These are phyloP conservation scores for Thrips palmi DNA, from an alignment of 1,140 invertebrate genomes.

Conservation along the genomic window DNA sequence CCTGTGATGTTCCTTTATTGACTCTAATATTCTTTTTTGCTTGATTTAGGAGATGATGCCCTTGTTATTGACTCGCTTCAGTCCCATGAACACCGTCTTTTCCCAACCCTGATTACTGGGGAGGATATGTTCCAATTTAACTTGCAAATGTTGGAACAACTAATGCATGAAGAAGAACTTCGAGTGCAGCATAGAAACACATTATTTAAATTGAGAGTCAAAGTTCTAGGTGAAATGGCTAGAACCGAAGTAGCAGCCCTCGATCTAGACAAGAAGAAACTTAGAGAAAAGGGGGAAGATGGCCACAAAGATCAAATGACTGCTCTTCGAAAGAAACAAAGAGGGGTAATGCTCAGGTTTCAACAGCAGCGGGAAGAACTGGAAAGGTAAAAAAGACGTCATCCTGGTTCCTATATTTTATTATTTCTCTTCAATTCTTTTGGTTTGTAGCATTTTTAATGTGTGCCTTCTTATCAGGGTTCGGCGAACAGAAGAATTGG, in stretches of 20 bases:
- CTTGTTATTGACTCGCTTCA: too few relatives aligned
- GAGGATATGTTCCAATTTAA: too few relatives aligned
- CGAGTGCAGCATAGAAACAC: slow-evolving; percentile 8
- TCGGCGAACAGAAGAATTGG: slow-evolving; percentile 2
- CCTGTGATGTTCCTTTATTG: too few relatives aligned
- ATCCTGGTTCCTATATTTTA: too few relatives aligned
- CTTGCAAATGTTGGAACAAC: slow-evolving; percentile 8
- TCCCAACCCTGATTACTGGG: too few relatives aligned
- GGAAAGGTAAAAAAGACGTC: slow-evolving; percentile 15
- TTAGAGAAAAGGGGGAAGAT: slow-evolving; percentile 9
- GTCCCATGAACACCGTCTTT: too few relatives aligned
- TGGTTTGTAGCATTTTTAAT: slow-evolving; percentile 2
- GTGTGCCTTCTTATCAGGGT: slow-evolving; percentile 1
- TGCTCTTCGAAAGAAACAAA: slow-evolving; percentile 22
- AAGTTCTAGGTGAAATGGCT: slow-evolving; percentile 6
- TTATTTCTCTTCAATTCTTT: too few relatives aligned
- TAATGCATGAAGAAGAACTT: slow-evolving; percentile 12
- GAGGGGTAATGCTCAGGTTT: slow-evolving; percentile 19
- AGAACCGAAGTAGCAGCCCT: slow-evolving; percentile 11
- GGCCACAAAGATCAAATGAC: slow-evolving; percentile 11
- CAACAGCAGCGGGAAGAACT: slow-evolving; percentile 24
- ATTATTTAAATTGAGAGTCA: slow-evolving; percentile 9
- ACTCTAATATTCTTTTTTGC: too few relatives aligned
- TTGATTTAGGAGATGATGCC: too few relatives aligned
- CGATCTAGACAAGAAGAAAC: slow-evolving; percentile 11